Conservation (phyloP, 2,888 invertebrate species). For the Conops quadrifasciatus region DNA sequence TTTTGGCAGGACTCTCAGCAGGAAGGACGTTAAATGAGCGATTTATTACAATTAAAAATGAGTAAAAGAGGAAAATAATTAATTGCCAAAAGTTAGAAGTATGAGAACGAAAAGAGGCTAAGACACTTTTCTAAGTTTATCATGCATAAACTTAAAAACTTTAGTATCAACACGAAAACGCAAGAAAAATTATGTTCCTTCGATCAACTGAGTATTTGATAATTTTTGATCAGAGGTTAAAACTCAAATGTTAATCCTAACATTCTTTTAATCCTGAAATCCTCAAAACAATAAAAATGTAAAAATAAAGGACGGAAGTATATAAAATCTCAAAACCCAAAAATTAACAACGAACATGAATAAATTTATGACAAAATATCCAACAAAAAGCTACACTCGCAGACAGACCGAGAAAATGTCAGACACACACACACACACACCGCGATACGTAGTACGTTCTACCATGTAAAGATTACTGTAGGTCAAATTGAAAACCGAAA, state of each 20-base stretch:
- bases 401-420: neutral
- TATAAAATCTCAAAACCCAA: no score
- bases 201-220: no score
- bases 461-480: neutral
- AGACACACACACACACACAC: neutral
- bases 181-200: neutral
- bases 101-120: neutral
- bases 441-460: neutral
- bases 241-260: no score
- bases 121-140: neutral
- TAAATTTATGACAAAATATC: no score
- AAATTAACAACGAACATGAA: no score
- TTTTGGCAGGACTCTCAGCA: neutral
- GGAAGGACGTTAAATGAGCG: neutral
- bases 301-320: no score
- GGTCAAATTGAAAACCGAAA: conserved; percentile 13
- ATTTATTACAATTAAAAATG: conserved; percentile 9
- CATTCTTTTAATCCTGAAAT: no score
- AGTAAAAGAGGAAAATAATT: neutral
- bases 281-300: no score
- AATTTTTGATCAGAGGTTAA: no score
- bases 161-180: neutral
- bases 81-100: neutral
- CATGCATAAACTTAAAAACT: conserved; percentile 9
- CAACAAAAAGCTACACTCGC: no score